Evolutionary conservation across 1,140 invertebrate species (phyloP), one percentile per base, ranked within the genome.

Genomic region (Triops longicaudatus): DNA sequence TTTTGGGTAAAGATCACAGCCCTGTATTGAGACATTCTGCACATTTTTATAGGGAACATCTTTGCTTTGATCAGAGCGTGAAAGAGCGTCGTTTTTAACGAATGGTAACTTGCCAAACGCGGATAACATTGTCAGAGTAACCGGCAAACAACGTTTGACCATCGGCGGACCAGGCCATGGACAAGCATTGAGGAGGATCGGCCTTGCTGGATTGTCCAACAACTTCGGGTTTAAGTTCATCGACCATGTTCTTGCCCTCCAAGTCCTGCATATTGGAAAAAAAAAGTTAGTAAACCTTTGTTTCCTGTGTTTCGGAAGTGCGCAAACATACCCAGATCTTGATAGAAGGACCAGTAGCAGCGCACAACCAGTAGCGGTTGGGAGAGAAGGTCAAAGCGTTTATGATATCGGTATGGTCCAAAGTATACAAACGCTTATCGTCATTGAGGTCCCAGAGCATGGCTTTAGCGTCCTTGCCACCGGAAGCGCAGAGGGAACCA

Each of bases 371-470:
- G 84, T 99, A 99, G 84, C 98, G 92, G 87, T 99, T 99, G 74
- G 98, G 98, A 81, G 95, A 98, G 90, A 99, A 99, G 90, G 95
- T 97, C 80, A 99, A 87, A 9, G 97, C 93, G 82, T 97, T 98
- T 86, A 99, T 99, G 83, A 96, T 95, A 82, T 99, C 97, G 85
- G 97, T 98, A 84, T 98, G 97, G 82, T 99, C 96, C 80, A 99
- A 87, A 41, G 98, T 99, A 87, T 99, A 98, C 82, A 99, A 87
- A 85, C 99, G 97, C 86, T 99, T 99, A 86, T 96, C 97, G 85
- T 99, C 98, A 87, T 99, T 99, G 81, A 99, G 87, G 86, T 99
- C 98, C 98, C 98, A 99, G 74, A 99, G 86, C 96, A 99, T 98
- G 11, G 98, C 97, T 87, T 97, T 97, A 86, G 95, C 96, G 86